Evolutionary conservation across 2,888 invertebrate species (phyloP).

Genomic region (Aspidiotus destructor): DNA sequence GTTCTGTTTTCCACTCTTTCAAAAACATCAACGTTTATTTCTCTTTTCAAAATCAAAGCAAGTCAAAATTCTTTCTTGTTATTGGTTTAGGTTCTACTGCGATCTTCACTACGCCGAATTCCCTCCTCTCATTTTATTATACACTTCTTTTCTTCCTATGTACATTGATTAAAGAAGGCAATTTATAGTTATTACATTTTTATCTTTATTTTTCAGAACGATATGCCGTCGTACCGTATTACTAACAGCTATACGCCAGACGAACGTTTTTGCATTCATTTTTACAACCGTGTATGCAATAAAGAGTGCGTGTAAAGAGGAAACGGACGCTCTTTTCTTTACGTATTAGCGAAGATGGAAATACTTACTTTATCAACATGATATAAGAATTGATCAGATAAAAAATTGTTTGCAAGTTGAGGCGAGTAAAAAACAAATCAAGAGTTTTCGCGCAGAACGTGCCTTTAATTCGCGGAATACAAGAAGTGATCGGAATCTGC

Average conservation of each 20-base stretch:
- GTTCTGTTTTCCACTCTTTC: no score
- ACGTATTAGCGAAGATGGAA: background rate
- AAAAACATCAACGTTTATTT: slow-evolving; percentile 8
- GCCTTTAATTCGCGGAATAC: no score
- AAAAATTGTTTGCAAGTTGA: no score
- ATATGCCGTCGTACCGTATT: slow-evolving; percentile 3
- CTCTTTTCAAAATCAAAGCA: slow-evolving; percentile 26
- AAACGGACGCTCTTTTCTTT: background rate
- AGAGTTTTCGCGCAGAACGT: no score
- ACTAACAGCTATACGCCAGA: no score
- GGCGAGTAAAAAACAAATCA: no score
- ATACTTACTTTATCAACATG: no score
- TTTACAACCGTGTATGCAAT: slow-evolving; percentile 20
- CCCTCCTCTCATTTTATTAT: slow-evolving; percentile 1
- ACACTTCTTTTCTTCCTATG: slow-evolving; percentile 8
- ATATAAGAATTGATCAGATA: slow-evolving; percentile 7
- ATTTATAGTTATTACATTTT: slow-evolving; percentile 32
- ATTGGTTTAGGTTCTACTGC: slow-evolving; percentile 18
- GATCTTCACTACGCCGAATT: background rate
- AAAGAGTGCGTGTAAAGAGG: slow-evolving; percentile 11
- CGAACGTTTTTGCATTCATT: slow-evolving; percentile 9
- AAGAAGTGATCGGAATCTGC: no score
- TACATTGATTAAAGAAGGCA: slow-evolving; percentile 29
- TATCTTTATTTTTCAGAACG: slow-evolving; percentile 29
- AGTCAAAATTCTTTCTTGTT: slow-evolving; percentile 27